Percentiles rank a stretch among this genome's conserved stretches.
phyloP scores from a whole-genome alignment of 2,888 invertebrate species.

The Cephus rjabovi region DNA sequence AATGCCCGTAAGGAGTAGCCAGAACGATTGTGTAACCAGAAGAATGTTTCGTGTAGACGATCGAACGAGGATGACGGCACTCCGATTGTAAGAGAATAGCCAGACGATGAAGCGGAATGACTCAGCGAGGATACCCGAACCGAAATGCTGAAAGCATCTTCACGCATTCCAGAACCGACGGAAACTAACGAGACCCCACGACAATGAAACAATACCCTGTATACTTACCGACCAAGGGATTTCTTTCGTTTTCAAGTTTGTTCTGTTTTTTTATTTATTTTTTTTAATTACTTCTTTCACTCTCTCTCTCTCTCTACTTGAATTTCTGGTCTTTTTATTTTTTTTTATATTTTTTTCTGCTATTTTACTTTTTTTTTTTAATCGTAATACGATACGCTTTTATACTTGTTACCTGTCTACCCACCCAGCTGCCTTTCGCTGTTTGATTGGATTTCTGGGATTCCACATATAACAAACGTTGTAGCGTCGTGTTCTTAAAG shows the following conservation, averaged over 20 bases:
- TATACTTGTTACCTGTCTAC: constrained; percentile 4
- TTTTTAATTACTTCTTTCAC: neutral
- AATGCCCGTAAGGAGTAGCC: neutral
- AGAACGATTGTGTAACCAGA: neutral
- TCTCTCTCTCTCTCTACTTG: neutral
- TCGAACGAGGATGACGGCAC: constrained; percentile 24
- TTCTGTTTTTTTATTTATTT: neutral
- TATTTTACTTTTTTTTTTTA: neutral
- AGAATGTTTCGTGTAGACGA: neutral
- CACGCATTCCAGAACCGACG: constrained; percentile 17
- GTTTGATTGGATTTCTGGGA: constrained; percentile 24
- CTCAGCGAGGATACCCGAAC: constrained; percentile 34
- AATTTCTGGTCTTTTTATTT: neutral
- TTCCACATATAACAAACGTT: constrained; percentile 7
- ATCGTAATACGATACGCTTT: neutral
- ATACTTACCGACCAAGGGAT: constrained; percentile 1
- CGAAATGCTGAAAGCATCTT: constrained; percentile 33
- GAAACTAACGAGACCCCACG: constrained; percentile 3
- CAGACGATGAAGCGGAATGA: constrained; percentile 42
- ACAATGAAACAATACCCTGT: constrained; percentile 8
- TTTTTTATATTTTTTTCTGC: neutral
- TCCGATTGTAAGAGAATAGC: constrained; percentile 38
- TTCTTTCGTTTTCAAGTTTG: neutral
- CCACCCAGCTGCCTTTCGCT: constrained; percentile 10
- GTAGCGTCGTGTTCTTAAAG: neutral